These are phyloP conservation scores for Diarsia brunnea DNA, from an alignment of 2,888 invertebrate species.

Conservation along the genomic window DNA sequence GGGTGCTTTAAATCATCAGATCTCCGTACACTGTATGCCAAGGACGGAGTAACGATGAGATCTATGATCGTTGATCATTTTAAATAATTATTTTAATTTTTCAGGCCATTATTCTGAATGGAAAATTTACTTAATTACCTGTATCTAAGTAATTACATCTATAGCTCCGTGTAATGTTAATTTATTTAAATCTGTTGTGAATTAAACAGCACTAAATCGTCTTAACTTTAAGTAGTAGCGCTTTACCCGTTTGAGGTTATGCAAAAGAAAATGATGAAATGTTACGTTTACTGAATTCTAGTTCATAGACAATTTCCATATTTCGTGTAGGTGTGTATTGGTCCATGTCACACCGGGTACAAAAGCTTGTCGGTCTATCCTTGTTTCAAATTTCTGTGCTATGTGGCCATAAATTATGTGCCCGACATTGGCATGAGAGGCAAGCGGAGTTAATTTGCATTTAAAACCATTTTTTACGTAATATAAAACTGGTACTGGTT, in stretches of 20 bases:
- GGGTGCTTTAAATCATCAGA: conserved; percentile 29
- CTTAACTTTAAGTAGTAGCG: not conserved
- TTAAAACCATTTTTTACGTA: conserved; percentile 58
- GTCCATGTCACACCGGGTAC: conserved; percentile 11
- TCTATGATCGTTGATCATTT: conserved; percentile 14
- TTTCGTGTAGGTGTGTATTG: conserved; percentile 26
- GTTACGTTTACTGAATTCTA: conserved; percentile 26
- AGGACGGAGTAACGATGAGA: conserved; percentile 32
- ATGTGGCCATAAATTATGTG: conserved; percentile 43
- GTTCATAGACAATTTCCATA: conserved; percentile 45
- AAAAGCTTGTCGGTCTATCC: conserved; percentile 35
- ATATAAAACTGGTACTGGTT: conserved; percentile 51
- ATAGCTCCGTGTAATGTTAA: not conserved
- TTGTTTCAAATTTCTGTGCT: conserved; percentile 30
- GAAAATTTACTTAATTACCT: conserved; percentile 9
- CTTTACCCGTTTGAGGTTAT: conserved; percentile 7
- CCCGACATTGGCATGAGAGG: conserved; percentile 33
- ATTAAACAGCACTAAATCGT: not conserved
- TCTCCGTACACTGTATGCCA: conserved; percentile 32
- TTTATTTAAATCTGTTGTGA: not conserved
- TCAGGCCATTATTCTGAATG: conserved; percentile 27
- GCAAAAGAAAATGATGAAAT: conserved; percentile 39
- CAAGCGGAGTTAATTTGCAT: conserved; percentile 58
- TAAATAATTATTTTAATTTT: conserved; percentile 27
- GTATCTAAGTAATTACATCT: conserved; percentile 23